Conservation (phyloP, 2,797 vertebrate genomes). For the Cirrhinus mrigala region DNA sequence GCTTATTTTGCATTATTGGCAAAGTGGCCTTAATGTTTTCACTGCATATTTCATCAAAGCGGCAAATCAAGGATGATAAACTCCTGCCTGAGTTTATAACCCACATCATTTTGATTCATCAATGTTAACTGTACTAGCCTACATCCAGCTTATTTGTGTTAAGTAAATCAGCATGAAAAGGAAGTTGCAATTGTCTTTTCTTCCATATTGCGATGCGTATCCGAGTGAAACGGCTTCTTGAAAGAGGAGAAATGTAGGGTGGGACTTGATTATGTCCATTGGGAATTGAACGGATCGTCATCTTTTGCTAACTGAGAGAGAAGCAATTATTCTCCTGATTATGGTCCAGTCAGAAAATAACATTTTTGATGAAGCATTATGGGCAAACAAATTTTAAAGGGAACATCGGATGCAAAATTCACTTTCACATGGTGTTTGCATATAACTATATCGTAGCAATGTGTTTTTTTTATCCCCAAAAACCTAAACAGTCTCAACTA, state of each 20-base stretch:
- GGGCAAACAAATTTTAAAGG: not conserved
- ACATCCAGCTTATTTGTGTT: conserved; percentile 10
- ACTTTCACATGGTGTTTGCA: too few relatives aligned
- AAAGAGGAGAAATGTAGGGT: not conserved
- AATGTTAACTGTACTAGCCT: conserved; percentile 2
- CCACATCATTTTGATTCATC: conserved; percentile 38
- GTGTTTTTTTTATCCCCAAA: too few relatives aligned
- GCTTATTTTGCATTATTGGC: conserved; percentile 36
- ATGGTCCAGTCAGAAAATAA: not conserved
- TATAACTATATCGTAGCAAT: too few relatives aligned
- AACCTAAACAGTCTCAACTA: too few relatives aligned
- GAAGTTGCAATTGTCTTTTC: not conserved
- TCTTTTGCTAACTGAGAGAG: not conserved
- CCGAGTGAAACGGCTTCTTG: not conserved
- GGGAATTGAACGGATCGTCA: not conserved
- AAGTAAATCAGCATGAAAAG: not conserved
- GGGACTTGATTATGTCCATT: not conserved
- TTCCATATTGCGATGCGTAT: not conserved
- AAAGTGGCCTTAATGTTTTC: conserved; percentile 48
- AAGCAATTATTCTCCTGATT: not conserved
- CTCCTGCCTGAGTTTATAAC: conserved; percentile 3
- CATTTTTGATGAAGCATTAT: not conserved
- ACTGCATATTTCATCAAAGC: conserved; percentile 47
- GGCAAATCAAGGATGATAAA: conserved; percentile 46
- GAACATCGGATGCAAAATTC: too few relatives aligned